phyloP scores from a whole-genome alignment of 1,140 invertebrate species.

The Heliconius himera region DNA sequence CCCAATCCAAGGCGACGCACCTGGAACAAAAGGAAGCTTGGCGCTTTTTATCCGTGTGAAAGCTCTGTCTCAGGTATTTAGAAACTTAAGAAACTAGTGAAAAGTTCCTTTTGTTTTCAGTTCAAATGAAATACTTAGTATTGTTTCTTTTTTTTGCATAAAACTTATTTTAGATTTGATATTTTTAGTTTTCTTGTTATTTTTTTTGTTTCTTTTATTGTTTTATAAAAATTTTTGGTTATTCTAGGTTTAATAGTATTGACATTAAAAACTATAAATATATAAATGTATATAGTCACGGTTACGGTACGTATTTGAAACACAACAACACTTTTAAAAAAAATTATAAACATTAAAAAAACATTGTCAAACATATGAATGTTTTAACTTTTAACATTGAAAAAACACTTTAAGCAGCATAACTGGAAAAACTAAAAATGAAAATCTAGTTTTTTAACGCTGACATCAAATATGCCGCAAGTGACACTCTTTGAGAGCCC shows the following conservation, averaged over 20 bases:
- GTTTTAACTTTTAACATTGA: not conserved
- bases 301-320: too few species aligned
- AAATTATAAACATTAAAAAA: not conserved
- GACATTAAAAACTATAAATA: too few species aligned
- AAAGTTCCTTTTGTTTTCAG: slow-evolving; percentile 1
- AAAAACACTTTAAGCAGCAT: not conserved
- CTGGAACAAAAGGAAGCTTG: slow-evolving; percentile 40
- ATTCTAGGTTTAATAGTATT: too few species aligned
- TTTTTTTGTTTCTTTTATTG: not conserved
- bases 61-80: slow-evolving; percentile 1
- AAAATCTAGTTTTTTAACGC: slow-evolving; percentile 27
- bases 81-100: not conserved
- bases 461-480: slow-evolving; percentile 22
- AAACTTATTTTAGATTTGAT: not conserved
- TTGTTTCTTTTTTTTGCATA: not conserved
- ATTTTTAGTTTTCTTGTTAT: too few species aligned
- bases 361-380: not conserved
- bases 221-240: too few species aligned
- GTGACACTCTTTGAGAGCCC: slow-evolving; percentile 24
- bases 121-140: slow-evolving; percentile 4
- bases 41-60: not conserved
- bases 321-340: not conserved
- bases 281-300: too few species aligned
- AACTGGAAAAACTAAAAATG: not conserved
- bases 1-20: slow-evolving; percentile 67